Conservation (phyloP, 2,113 vertebrate species). For the Zapornia atra region DNA sequence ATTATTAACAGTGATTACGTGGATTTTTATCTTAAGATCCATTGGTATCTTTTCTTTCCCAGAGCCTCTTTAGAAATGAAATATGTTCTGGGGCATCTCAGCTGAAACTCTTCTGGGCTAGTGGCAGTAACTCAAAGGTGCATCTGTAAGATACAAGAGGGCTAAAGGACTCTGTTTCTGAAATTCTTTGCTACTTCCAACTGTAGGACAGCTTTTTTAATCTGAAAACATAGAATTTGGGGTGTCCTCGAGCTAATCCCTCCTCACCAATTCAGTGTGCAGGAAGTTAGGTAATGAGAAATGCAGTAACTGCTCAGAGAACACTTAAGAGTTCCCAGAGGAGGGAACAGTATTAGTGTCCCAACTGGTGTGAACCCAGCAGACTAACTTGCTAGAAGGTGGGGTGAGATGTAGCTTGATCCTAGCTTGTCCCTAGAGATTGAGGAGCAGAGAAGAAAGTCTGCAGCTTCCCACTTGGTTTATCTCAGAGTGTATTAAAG, state of each 20-base stretch:
- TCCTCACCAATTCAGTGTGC: neutral
- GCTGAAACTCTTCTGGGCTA: neutral
- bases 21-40: neutral
- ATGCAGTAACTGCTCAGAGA: neutral
- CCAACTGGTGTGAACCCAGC: neutral
- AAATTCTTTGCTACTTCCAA: neutral
- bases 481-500: neutral
- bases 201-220: neutral
- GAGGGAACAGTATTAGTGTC: accelerated
- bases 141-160: neutral
- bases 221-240: neutral
- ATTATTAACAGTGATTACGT: neutral
- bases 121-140: neutral
- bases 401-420: neutral
- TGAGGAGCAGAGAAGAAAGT: neutral
- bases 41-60: neutral
- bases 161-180: neutral
- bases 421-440: neutral
- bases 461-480: neutral
- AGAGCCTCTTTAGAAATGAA: neutral
- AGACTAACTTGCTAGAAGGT: neutral
- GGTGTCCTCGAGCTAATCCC: neutral
- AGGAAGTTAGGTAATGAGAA: neutral
- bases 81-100: neutral
- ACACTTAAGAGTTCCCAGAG: neutral